These are phyloP conservation scores for Bombus difficillimus DNA, from an alignment of 1,140 invertebrate species.

Conservation along the genomic window DNA sequence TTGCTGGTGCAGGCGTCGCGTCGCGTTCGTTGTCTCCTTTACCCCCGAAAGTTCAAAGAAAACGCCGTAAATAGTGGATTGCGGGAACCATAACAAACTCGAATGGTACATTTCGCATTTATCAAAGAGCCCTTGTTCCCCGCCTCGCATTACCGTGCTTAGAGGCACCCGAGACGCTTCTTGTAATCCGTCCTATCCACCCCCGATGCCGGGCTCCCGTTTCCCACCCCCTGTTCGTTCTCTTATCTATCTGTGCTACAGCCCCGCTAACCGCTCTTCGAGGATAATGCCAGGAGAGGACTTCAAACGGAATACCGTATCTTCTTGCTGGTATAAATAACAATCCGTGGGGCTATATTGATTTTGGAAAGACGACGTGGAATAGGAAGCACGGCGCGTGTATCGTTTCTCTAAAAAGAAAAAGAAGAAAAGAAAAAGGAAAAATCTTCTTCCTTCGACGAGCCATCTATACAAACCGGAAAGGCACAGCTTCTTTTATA, in stretches of 20 bases:
- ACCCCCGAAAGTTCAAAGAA: constrained; percentile 67
- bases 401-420: constrained; percentile 35
- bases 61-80: constrained; percentile 69
- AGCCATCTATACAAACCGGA: background rate
- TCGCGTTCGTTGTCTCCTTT: constrained; percentile 32
- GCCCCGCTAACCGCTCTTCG: constrained; percentile 50
- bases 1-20: background rate
- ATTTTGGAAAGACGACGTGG: constrained; percentile 54
- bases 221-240: constrained; percentile 17
- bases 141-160: constrained; percentile 66
- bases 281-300: constrained; percentile 64
- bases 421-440: background rate
- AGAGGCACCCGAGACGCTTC: constrained; percentile 66
- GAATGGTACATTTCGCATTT: constrained; percentile 72
- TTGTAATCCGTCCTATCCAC: constrained; percentile 67
- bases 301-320: constrained; percentile 69
- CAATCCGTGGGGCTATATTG: constrained; percentile 64
- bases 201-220: constrained; percentile 12
- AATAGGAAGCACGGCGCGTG: constrained; percentile 11
- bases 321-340: constrained; percentile 63
- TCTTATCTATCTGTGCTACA: constrained; percentile 49
- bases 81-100: constrained; percentile 69
- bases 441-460: background rate
- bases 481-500: constrained; percentile 31
- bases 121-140: constrained; percentile 70